A percentile compares a stretch with the other conserved stretches of the same genome.
These are phyloP conservation scores for Ctenicera cuprea DNA, from an alignment of 2,888 invertebrate species.

Conservation along the genomic window DNA sequence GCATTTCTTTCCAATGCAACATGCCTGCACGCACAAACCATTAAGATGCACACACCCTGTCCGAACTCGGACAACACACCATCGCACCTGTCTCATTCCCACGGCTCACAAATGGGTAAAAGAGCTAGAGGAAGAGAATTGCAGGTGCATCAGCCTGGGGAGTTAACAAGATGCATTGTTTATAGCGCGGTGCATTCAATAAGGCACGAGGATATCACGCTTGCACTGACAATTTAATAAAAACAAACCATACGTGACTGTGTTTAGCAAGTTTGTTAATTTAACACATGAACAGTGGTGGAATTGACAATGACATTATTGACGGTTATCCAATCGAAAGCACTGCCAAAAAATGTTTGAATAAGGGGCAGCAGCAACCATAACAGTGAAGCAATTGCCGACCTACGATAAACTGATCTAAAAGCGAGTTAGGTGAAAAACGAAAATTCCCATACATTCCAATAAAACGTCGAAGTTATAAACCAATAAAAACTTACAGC, in stretches of 20 bases:
- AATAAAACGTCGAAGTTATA: constrained; percentile 51
- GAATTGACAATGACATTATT: too few species aligned
- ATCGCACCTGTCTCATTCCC: constrained; percentile 44
- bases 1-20: constrained; percentile 35
- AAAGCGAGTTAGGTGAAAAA: constrained; percentile 32
- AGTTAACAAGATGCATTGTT: constrained; percentile 40
- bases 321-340: too few species aligned
- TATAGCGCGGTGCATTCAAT: constrained; percentile 31
- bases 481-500: constrained; percentile 53
- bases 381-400: background rate
- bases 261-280: background rate
- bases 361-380: too few species aligned
- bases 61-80: constrained; percentile 21
- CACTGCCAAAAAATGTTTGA: too few species aligned
- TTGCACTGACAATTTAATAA: constrained; percentile 37
- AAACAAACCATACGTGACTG: constrained; percentile 37
- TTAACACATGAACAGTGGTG: too few species aligned
- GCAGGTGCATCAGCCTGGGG: constrained; percentile 10
- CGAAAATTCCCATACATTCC: constrained; percentile 51
- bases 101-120: constrained; percentile 5
- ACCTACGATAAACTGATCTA: constrained; percentile 13
- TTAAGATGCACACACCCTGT: constrained; percentile 48
- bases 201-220: constrained; percentile 28
- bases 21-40: constrained; percentile 49
- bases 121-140: constrained; percentile 27